A percentile compares a stretch with the other conserved stretches of the same genome.
phyloP scores from a whole-genome alignment of 1,140 invertebrate species.

The Achroia grisella region DNA sequence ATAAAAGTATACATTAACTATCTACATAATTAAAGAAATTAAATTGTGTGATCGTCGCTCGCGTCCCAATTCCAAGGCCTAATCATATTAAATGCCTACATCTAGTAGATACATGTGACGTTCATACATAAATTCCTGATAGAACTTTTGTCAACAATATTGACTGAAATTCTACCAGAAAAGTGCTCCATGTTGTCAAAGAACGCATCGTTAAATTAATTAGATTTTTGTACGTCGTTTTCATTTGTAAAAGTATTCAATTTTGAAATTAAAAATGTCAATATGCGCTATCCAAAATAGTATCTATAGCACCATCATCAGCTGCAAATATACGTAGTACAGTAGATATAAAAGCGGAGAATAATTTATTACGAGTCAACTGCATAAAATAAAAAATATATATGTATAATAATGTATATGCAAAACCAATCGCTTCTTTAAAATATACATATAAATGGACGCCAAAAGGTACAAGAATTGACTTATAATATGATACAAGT shows the following conservation, averaged over 20 bases:
- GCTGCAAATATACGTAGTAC: constrained; percentile 45
- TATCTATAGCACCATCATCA: constrained; percentile 68
- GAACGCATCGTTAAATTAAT: constrained; percentile 5
- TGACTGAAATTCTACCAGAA: constrained; percentile 7
- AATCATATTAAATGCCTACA: neutral
- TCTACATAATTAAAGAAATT: constrained; percentile 37
- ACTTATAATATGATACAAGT: constrained; percentile 58
- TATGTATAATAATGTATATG: neutral
- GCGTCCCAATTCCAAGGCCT: constrained; percentile 3
- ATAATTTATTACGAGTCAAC: neutral
- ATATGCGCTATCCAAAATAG: constrained; percentile 41
- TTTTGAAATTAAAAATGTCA: constrained; percentile 11
- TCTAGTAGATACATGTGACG: constrained; percentile 1
- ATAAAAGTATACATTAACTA: constrained; percentile 42
- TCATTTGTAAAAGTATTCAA: constrained; percentile 13
- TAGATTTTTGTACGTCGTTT: constrained; percentile 29
- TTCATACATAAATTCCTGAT: neutral
- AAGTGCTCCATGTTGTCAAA: neutral
- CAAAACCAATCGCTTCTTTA: constrained; percentile 10
- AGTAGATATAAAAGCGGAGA: constrained; percentile 30
- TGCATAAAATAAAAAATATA: neutral
- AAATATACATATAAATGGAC: constrained; percentile 41
- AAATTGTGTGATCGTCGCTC: constrained; percentile 22
- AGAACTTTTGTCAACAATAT: neutral
- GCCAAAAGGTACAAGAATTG: constrained; percentile 62